Conservation (phyloP, 2,888 invertebrate species). For the Julus scanicus region DNA sequence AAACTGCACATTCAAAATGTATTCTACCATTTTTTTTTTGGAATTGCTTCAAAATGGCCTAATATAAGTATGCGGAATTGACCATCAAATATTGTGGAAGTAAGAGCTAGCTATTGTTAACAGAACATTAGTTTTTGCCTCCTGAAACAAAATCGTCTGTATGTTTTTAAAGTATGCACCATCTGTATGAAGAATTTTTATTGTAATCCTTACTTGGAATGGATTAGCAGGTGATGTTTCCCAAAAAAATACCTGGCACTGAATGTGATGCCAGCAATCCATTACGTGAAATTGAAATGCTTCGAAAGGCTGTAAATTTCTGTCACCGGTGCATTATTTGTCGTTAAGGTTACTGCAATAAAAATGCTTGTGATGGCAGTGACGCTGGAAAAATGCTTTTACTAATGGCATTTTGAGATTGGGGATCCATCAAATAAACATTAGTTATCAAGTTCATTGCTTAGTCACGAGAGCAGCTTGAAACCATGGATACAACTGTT, state of each 20-base stretch:
- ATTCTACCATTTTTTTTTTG: no score
- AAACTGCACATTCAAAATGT: no score
- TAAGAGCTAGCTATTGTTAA: no score
- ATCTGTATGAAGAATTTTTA: no score
- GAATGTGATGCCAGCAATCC: background rate
- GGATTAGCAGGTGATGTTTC: no score
- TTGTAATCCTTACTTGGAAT: no score
- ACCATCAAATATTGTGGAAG: no score
- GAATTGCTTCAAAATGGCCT: no score
- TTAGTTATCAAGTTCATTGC: conserved; percentile 1
- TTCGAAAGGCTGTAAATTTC: background rate
- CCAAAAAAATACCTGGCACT: background rate
- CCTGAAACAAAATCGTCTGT: no score
- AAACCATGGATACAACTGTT: background rate
- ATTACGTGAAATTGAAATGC: background rate
- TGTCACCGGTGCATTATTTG: background rate
- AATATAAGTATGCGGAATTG: no score
- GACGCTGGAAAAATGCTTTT: background rate
- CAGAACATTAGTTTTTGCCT: no score
- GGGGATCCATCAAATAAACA: conserved; percentile 30
- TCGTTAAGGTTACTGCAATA: background rate
- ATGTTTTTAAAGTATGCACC: no score
- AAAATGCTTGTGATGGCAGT: background rate
- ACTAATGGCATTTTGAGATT: conserved; percentile 30
- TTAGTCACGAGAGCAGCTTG: background rate